Conservation (phyloP, 2,797 vertebrate genomes). For the Oophaga sylvatica region DNA sequence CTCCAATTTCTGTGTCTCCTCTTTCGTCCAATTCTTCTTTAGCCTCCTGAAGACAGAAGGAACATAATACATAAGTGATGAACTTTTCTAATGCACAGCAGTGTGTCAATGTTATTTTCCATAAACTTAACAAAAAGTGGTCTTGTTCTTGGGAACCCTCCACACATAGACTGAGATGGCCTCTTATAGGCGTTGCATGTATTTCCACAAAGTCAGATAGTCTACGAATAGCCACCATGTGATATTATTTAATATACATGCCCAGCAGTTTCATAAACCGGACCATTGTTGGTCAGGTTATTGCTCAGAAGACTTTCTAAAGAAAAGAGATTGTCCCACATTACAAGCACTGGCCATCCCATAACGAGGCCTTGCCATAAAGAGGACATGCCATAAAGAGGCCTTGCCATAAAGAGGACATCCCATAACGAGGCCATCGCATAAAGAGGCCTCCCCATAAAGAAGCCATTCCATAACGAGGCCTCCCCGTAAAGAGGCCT, state of each 20-base stretch:
- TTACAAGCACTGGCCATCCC: neutral
- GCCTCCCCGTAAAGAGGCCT: too few relatives aligned
- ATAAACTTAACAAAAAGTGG: neutral
- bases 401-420: too few relatives aligned
- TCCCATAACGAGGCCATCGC: too few relatives aligned
- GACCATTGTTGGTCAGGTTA: neutral
- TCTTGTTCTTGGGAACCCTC: neutral
- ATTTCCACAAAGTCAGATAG: neutral
- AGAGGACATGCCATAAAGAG: too few relatives aligned
- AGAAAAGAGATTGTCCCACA: neutral
- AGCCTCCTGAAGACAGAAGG: constrained; percentile 9
- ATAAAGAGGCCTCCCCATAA: too few relatives aligned
- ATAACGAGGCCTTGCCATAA: too few relatives aligned
- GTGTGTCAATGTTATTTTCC: neutral
- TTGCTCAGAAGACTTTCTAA: neutral
- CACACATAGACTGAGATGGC: neutral
- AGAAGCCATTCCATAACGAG: too few relatives aligned
- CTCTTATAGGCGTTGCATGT: too few relatives aligned
- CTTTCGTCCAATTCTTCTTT: constrained; percentile 6
- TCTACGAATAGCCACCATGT: too few relatives aligned
- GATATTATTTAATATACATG: neutral
- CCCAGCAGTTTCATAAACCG: neutral
- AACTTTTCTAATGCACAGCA: neutral
- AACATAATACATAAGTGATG: neutral
- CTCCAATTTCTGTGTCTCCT: constrained; percentile 18